These are phyloP conservation scores for Steromphala cineraria DNA, from an alignment of 2,888 invertebrate genomes.

Conservation along the genomic window DNA sequence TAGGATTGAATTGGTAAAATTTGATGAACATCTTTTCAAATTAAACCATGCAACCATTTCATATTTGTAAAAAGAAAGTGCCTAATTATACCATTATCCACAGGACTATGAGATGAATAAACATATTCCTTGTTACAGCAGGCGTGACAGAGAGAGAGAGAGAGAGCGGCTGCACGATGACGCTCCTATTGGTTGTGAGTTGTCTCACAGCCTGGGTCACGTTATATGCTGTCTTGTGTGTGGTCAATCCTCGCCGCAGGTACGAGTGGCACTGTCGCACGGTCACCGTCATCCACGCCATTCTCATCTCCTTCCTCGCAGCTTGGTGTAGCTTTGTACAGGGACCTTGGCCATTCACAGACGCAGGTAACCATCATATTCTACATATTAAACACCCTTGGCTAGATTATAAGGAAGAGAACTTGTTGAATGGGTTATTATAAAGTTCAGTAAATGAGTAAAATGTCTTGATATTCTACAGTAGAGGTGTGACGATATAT, in stretches of 20 bases:
- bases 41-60: no score
- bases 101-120: no score
- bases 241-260: conserved; percentile 49
- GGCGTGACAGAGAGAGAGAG: background rate
- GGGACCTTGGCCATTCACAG: conserved; percentile 72
- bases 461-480: no score
- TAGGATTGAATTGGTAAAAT: no score
- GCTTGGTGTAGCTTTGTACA: conserved; percentile 61
- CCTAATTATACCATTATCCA: no score
- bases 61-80: no score
- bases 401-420: no score
- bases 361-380: conserved; percentile 60
- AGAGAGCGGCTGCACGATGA: conserved; percentile 31
- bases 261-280: conserved; percentile 71
- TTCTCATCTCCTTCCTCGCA: conserved; percentile 51
- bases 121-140: background rate
- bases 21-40: no score
- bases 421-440: no score
- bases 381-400: no score
- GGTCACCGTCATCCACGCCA: conserved; percentile 67
- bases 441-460: no score
- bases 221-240: conserved; percentile 62
- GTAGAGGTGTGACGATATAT: no score
- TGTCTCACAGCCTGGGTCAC: conserved; percentile 59
- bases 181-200: conserved; percentile 36